phyloP scores from a whole-genome alignment of 1,140 invertebrate genomes.

The Drosophila pseudoananassae region DNA sequence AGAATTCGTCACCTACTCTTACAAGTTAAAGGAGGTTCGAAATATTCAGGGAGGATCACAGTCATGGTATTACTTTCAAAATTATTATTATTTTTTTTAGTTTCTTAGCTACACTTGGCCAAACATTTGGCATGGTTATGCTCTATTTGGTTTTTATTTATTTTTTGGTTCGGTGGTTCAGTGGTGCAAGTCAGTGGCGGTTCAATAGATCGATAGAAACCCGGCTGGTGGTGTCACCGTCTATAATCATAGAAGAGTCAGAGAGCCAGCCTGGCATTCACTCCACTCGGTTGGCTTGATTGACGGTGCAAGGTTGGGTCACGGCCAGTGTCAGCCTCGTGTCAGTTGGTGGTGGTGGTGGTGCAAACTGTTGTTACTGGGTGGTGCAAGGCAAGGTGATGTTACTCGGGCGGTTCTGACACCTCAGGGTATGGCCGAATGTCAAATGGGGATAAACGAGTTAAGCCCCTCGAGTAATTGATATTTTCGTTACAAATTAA shows the following conservation, averaged over 20 bases:
- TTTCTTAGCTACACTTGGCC: constrained; percentile 59
- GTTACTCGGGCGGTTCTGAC: not conserved
- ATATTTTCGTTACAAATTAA: not conserved
- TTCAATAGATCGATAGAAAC: constrained; percentile 11
- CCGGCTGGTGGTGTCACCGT: constrained; percentile 15
- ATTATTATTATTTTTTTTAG: not conserved
- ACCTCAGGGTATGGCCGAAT: not conserved
- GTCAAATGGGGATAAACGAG: not conserved
- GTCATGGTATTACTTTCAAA: constrained; percentile 55
- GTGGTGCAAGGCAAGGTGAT: constrained; percentile 6
- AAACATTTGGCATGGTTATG: constrained; percentile 63
- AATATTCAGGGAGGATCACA: not conserved
- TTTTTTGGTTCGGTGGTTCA: constrained; percentile 25
- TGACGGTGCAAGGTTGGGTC: constrained; percentile 35
- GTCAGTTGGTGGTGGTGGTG: not conserved
- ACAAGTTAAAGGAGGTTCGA: not conserved
- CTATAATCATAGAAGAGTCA: constrained; percentile 6
- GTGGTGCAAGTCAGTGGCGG: constrained; percentile 29
- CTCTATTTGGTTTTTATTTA: constrained; percentile 61
- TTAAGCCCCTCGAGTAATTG: not conserved
- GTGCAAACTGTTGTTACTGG: not conserved
- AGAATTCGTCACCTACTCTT: not conserved
- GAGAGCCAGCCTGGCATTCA: constrained; percentile 9
- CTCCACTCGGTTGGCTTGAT: constrained; percentile 14
- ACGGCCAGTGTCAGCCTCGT: constrained; percentile 14